Conservation (phyloP, 2,888 invertebrate species). For the Tetranychus piercei region DNA sequence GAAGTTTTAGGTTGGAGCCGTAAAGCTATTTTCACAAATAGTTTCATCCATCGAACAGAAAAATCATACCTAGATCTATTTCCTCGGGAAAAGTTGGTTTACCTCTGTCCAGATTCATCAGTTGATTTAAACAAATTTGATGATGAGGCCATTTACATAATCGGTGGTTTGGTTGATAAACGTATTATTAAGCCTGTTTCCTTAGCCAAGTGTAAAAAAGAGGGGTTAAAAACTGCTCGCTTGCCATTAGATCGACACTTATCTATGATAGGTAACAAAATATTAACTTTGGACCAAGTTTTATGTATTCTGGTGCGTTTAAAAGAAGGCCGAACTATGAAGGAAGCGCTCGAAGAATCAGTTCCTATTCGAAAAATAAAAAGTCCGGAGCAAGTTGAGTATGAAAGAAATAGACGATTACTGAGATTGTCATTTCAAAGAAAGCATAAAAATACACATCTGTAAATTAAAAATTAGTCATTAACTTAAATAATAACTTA, state of each 20-base stretch:
- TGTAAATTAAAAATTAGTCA: background rate
- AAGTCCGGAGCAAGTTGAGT: slow-evolving; percentile 8
- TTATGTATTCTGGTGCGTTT: background rate
- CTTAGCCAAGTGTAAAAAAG: slow-evolving; percentile 48
- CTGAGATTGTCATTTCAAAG: background rate
- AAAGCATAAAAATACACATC: background rate
- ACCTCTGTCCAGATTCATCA: slow-evolving; percentile 67
- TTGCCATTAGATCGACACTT: slow-evolving; percentile 61
- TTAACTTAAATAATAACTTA: background rate
- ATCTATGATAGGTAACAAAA: slow-evolving; percentile 5
- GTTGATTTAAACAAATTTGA: slow-evolving; percentile 49
- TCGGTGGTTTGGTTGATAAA: slow-evolving; percentile 38
- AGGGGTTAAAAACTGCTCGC: slow-evolving; percentile 47
- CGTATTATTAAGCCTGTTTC: slow-evolving; percentile 47
- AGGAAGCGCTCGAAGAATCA: background rate
- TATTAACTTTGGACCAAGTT: slow-evolving; percentile 7
- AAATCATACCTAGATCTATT: slow-evolving; percentile 57
- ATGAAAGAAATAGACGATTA: background rate
- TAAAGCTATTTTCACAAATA: background rate
- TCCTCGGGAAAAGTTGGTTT: slow-evolving; percentile 59
- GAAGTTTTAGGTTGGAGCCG: background rate
- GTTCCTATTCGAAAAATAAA: slow-evolving; percentile 6
- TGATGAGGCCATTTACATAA: slow-evolving; percentile 59
- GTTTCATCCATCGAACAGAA: background rate
- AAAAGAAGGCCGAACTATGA: background rate